A percentile compares a stretch with the other conserved stretches of the same genome.
phyloP scores from a whole-genome alignment of 35 echinoderm and acorn worm species.

The Heliocidaris tuberculata region DNA sequence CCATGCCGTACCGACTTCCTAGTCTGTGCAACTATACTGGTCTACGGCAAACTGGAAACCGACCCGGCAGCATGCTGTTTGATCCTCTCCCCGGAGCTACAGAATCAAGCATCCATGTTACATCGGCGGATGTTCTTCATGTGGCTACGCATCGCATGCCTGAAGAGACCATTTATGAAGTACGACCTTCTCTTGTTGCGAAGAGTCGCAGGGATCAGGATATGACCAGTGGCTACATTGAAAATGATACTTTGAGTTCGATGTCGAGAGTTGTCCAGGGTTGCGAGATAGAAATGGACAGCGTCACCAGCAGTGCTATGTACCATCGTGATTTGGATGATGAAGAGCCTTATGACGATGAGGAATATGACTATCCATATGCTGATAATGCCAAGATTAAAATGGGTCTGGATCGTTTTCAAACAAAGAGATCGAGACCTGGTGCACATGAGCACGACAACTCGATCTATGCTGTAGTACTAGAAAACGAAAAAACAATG shows the following conservation, averaged over 20 bases:
- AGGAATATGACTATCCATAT: slow-evolving; percentile 40
- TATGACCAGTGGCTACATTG: slow-evolving; percentile 41
- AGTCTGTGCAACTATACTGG: slow-evolving; percentile 38
- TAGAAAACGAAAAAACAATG: slow-evolving; percentile 32
- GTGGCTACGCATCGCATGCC: neutral
- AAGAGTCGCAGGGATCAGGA: slow-evolving; percentile 13
- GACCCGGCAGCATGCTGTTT: neutral
- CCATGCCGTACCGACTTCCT: slow-evolving; percentile 15
- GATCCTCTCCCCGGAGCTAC: neutral
- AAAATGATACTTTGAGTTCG: neutral
- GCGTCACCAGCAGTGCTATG: neutral
- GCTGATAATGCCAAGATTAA: slow-evolving; percentile 38
- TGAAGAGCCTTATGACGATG: slow-evolving; percentile 1
- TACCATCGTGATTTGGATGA: neutral
- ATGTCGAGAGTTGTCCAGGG: slow-evolving; percentile 32
- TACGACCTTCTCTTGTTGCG: slow-evolving; percentile 26
- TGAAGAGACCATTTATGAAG: slow-evolving; percentile 41
- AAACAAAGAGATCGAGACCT: neutral
- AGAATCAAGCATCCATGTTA: neutral
- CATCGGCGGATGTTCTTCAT: neutral
- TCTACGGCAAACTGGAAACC: neutral
- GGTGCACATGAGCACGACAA: slow-evolving; percentile 38
- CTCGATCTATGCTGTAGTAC: slow-evolving; percentile 33
- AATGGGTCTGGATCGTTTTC: slow-evolving; percentile 40
- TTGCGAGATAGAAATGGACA: slow-evolving; percentile 14